Evolutionary conservation across 2,113 vertebrate species (phyloP).

Genomic region (Picathartes gymnocephalus): DNA sequence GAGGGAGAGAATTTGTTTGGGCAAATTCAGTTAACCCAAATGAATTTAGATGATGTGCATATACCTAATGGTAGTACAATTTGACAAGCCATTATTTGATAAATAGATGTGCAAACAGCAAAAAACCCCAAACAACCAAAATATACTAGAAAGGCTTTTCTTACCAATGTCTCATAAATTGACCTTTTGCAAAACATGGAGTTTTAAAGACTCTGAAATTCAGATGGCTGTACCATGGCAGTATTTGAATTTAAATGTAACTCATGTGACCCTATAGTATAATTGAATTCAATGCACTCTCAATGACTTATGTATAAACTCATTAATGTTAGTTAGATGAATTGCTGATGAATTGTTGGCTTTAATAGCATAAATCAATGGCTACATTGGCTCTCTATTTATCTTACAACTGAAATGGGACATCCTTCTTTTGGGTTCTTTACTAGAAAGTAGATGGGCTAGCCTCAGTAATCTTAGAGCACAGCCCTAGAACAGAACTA

Average conservation of each 20-base stretch:
- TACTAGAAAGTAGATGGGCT: background rate
- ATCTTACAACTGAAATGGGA: background rate
- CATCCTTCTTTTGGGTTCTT: background rate
- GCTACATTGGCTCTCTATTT: background rate
- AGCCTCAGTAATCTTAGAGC: background rate
- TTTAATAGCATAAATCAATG: background rate
- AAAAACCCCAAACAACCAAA: background rate
- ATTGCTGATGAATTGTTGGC: background rate
- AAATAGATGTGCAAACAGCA: background rate
- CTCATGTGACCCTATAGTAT: fast-evolving
- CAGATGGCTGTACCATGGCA: background rate
- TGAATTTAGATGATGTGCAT: background rate
- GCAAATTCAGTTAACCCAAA: background rate
- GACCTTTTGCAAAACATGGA: background rate
- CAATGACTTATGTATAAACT: background rate
- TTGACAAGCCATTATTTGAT: background rate
- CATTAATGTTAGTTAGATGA: background rate
- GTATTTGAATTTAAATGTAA: background rate
- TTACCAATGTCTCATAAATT: background rate
- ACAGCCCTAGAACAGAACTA: background rate
- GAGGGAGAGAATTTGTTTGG: background rate
- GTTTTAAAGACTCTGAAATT: background rate
- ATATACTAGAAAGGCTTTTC: background rate
- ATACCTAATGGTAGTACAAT: background rate
- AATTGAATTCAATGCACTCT: background rate